Evolutionary conservation across 2,113 vertebrate genomes (phyloP), one percentile per base, ranked within the genome.

Genomic region (Scalopus aquaticus): DNA sequence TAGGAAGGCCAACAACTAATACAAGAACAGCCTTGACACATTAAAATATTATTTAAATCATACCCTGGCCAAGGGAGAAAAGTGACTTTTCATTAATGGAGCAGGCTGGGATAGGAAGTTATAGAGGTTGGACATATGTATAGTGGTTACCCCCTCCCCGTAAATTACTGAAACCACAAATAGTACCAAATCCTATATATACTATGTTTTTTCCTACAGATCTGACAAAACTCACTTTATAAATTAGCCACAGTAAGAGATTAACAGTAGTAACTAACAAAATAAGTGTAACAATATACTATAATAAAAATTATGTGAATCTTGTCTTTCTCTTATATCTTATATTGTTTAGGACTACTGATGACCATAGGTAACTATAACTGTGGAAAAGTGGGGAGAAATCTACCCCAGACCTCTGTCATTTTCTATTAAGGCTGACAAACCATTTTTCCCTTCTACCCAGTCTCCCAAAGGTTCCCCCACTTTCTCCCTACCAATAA

Each of bases 31-130:
- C 32, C 51, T 67, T 64, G 44, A 22, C 56, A 30, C 37, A 54
- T 51, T 39, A 79, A 62, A 95, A 80, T 67, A 24, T 44, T 39
- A 81, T 74, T 95, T 90, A 60, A 91, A 35, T 67, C 32, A 56
- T 6, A 87, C 10, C 35, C 37, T 37, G 72, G 28, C 32, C 39
- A 60, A 73, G 54, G 32, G 39, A 91, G 22, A 72, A 79, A 95
- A 90, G 3, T 70, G 72, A 51, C 44, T 88, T 64, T 58, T 73
- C 70, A 30, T 22, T 79, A 90, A 65, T 46, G 30, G 37, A 72
- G 42, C 11, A 91, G 78, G 82, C 39, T 91, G 64, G 72, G 42
- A 73, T 13, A 32, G n/a, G 44, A 67, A 90, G 65, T 76, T 35
- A 69, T 8, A 54, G 51, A 54, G 51, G 76, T 44, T 89, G 51